Evolutionary conservation across 1,140 invertebrate species (phyloP), one percentile per base, ranked within the genome.

Genomic region (Cotesia chilonis): DNA sequence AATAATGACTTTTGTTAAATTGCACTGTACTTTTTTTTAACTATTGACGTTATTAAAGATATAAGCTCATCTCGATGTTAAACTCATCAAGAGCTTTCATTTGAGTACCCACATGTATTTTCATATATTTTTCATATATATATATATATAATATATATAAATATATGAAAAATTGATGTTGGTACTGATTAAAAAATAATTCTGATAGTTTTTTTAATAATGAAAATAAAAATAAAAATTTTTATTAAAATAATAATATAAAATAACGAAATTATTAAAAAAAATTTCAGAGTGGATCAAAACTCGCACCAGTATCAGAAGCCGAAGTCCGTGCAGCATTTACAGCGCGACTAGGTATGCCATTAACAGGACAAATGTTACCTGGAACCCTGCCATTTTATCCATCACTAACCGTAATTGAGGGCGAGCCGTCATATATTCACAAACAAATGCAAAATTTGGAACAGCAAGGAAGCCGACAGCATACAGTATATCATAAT

Each of bases 381-480:
- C 90, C 92, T 1, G 90, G 91, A 55, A 92, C 91, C 4, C 85
- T 94, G 78, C 92, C 93, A 38, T 94, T 92, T 83, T 94, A 94
- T 83, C 92, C 92, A 68, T 90, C 92, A 52, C 81, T 93, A 78
- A 91, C 92, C 76, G 90, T 90, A 79, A 88, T 89, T 76, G 89
- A 89, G 70, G 87, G 87, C 70, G 88, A 89, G 68, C 79, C 83
- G 7, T 66, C 80, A 57, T 87, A 84, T 74, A 87, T 92, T 72
- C 89, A 91, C 74, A 90, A 91, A 73, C 91, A 91, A 74, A 89
- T 91, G 84, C 89, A 89, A 74, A 85, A 85, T 38, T 77, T 91
- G 80, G 90, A 91, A 73, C 89, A 90, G 74, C 82, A 85, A 71
- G 71, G 71, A 82, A 85, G 76, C 78, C 81, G 76, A 73, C 81